Evolutionary conservation across 2,113 vertebrate genomes (phyloP), one percentile per base, ranked within the genome.

Genomic region (Gymnorhina tibicen): DNA sequence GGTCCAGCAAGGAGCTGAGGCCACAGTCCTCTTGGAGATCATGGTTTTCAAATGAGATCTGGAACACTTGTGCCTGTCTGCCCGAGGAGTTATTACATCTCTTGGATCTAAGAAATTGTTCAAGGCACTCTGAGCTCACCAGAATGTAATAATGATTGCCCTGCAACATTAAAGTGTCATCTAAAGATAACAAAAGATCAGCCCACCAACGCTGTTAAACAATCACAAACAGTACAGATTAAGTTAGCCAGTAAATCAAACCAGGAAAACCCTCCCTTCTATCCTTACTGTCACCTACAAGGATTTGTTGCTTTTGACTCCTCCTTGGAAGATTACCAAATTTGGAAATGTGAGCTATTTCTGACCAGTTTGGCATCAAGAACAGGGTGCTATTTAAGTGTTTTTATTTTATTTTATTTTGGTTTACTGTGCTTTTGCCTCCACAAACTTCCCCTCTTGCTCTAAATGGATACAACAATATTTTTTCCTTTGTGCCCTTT

Each of bases 211-310:
- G 5, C 44, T 80, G 60, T 81, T 94, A 62, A 91, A 68, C 64
- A 68, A 53, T 69, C 62, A 72, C 73, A 89, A 94, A 72, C 52
- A 72, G 73, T 39, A 62, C 64, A 83, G 39, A 91, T 76, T 39
- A 60, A 78, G 64, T 72, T 79, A 84, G 28, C 37, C 46, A 75
- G 69, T 91, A 93, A 95, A 93, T 95, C 83, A 93, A 77, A 70
- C 50, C 12, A 42, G 47, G 77, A 39, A 89, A 69, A 27, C 3
- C 6, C 24, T 85, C 59, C 39, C 35, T 90, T 80, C 32, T 75
- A 20, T 30, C 39, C 55, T 88, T 73, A 80, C 50, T 55, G 74
- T 5, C 7, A 10, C 13, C 56, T 87, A 28, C 28, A 75, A 87
- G 77, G 75, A 59, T 70, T 88, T 70, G 37, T 55, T 89, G 44